Evolutionary conservation across 2,113 vertebrate species (phyloP), one percentile per base, ranked within the genome.

Genomic region (Chiloscyllium plagiosum): DNA sequence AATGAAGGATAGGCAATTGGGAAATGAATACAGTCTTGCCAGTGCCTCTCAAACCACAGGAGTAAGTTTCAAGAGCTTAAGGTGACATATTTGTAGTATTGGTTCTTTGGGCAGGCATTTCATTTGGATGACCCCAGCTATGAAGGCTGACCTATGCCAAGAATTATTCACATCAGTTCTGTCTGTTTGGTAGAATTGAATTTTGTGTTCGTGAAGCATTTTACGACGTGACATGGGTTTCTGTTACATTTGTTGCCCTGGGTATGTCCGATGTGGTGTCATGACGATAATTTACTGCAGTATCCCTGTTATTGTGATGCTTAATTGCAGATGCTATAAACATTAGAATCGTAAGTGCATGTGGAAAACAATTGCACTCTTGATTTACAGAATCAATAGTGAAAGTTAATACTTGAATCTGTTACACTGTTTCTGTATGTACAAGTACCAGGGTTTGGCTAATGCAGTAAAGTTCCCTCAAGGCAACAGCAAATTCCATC

Each of bases 401-500:
- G 22, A 19, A 22, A 20, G 65, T 68, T 66, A 93, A 65, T 8
- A 19, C 15, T 93, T 6, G 19, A 37, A 93, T 61, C 29, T 93
- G 61, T 93, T 93, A 52, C 87, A 0, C 7, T 2, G n/a, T 68
- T 65, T 93, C 5, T 0, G 87, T 17, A 8, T 93, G 89, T 68
- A 65, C 83, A 85, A 13, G 5, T 66, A 8, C 89, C 19, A 19
- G 89, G 5, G 37, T 68, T 66, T 66, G 66, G 61, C 22, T 93
- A 22, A 66, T 66, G n/a, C 61, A 90, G 26, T 52, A 17, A 61
- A 29, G 90, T 95, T 96, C 68, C 78, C 96, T 80, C 69, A 95
- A 85, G 96, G 61, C 29, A 80, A 93, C 1, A n/a, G 42, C 96
- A 94, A 96, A 96, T 47, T 1, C 85, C 50, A 87, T 94, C 95